Evolutionary conservation across 2,113 vertebrate species (phyloP).

Genomic region (Vireo altiloquus): DNA sequence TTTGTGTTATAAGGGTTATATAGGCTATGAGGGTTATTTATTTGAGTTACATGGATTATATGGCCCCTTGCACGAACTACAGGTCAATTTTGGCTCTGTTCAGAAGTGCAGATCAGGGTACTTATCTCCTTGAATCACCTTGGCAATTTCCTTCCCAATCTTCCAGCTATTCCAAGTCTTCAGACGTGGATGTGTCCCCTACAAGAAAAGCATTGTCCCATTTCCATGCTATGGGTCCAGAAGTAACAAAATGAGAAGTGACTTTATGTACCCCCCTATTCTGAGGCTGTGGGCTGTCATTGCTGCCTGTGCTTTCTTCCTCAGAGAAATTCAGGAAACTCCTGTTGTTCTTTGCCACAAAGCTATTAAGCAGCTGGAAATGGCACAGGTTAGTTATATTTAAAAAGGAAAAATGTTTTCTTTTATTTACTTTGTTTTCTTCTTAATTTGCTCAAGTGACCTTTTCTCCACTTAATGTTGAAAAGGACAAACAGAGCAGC

Average conservation of each 20-base stretch:
- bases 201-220: neutral
- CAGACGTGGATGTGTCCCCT: neutral
- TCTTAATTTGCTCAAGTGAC: slow-evolving; percentile 46
- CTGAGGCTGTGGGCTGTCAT: neutral
- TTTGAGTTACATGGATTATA: neutral
- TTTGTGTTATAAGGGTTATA: neutral
- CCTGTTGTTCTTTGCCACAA: slow-evolving; percentile 8
- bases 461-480: slow-evolving; percentile 38
- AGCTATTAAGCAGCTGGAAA: slow-evolving; percentile 44
- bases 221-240: neutral
- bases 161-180: neutral
- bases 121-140: neutral
- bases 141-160: neutral
- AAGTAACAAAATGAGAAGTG: neutral
- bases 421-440: slow-evolving; percentile 41
- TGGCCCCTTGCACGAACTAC: neutral
- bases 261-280: neutral
- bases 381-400: slow-evolving; percentile 25
- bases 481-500: slow-evolving; percentile 44
- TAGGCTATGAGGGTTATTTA: neutral
- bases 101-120: neutral
- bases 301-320: neutral
- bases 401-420: slow-evolving; percentile 29
- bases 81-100: neutral
- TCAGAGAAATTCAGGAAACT: neutral